These are phyloP conservation scores for Bujurquina vittata DNA, from an alignment of 2,113 vertebrate species.

Conservation along the genomic window DNA sequence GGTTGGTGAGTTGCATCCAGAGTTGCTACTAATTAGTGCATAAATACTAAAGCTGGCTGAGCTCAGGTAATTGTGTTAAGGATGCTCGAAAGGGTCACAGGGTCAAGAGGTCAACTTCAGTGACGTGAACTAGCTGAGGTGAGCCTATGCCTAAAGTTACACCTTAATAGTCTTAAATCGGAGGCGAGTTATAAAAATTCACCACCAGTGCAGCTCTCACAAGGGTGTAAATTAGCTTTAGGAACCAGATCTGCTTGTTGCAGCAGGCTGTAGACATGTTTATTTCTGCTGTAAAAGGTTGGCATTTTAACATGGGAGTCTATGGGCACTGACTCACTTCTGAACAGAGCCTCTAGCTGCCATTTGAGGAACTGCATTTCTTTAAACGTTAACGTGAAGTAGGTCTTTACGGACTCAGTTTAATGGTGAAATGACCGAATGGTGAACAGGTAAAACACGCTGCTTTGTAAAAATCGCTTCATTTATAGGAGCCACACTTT, in stretches of 20 bases:
- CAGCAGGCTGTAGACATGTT: background rate
- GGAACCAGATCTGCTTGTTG: background rate
- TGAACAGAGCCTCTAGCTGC: background rate
- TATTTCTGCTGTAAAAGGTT: background rate
- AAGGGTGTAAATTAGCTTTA: background rate
- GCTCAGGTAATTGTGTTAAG: background rate
- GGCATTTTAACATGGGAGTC: background rate
- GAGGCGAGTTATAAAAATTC: background rate
- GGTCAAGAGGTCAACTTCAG: background rate
- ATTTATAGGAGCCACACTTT: background rate
- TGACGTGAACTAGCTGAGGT: background rate
- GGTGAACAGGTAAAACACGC: conserved; percentile 2
- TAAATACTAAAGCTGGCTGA: background rate
- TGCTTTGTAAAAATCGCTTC: background rate
- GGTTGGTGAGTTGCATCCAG: background rate
- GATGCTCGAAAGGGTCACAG: background rate
- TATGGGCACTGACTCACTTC: background rate
- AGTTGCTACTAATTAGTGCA: background rate
- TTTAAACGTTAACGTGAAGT: background rate
- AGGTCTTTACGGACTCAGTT: background rate
- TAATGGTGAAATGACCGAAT: background rate
- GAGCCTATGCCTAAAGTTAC: background rate
- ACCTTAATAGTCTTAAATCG: background rate
- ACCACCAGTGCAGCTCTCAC: background rate
- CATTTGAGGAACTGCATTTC: background rate